Base-by-base conservation (phyloP, 2,113 vertebrate genomes). In the Athene cunicularia region DNA sequence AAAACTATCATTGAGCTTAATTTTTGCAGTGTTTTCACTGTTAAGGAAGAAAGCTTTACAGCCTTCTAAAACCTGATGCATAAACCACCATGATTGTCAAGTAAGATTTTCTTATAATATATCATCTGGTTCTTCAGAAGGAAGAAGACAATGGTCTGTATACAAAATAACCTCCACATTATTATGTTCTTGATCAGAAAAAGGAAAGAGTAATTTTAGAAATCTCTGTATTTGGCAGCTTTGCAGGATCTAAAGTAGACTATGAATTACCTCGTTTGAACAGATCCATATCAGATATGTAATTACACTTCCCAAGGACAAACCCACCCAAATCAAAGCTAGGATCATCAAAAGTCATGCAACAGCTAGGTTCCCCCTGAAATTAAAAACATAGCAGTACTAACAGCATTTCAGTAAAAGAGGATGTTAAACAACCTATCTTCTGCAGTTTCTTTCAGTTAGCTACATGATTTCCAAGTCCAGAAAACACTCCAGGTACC, bases 271-370 rank as follows among this genome's bases (percentile, higher is more conserved):
- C 92, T 90, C 37, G 77, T 98, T 97, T 97, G 80, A 98, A 97
- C 94, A 98, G 86, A 98, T 98, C 96, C 98, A 93, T 96, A 98
- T 98, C 98, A 97, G 91, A 91, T 70, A 96, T 89, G 93, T 98
- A 98, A 98, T 98, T 98, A 98, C 93, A 97, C 90, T 97, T 97
- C 98, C 94, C 97, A 97, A 97, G 95, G 88, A 98, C 96, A 98
- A 97, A 97, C 97, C 79, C 96, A 88, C 87, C 86, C 90, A 95
- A 97, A 98, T 99, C 98, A 98, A 98, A 99, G 97, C 90, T 66
- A 68, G 76, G 77, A 95, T 74, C 76, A 92, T 97, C 97, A 96
- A 96, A 97, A 84, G 14, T 94, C 95, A 80, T 50, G 15, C 43
- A 96, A 80, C 58, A 96, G 63, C 52, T 90, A 95, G 41, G 30